Evolutionary conservation across 2,888 invertebrate genomes (phyloP).

Genomic region (Drosophila setosimentum): DNA sequence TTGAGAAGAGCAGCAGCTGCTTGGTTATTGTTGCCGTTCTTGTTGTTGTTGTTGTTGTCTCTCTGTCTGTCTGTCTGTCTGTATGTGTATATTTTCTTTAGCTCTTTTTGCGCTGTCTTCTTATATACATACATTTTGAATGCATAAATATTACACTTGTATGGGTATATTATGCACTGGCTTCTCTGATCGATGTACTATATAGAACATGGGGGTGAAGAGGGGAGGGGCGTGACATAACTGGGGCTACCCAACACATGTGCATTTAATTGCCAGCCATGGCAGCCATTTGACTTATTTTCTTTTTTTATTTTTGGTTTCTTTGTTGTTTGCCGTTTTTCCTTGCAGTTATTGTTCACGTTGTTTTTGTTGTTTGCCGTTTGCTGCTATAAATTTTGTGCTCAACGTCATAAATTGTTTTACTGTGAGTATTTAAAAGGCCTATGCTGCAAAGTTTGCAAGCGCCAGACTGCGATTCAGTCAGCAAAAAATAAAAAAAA

Average conservation of each 20-base stretch:
- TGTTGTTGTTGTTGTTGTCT: conserved; percentile 26
- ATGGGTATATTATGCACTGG: conserved; percentile 23
- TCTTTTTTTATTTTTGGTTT: background rate
- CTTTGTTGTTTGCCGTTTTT: conserved; percentile 16
- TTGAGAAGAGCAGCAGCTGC: conserved; percentile 54
- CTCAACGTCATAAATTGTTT: conserved; percentile 54
- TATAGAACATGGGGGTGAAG: background rate
- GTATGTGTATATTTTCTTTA: background rate
- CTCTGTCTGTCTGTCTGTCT: conserved; percentile 27
- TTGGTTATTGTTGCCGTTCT: conserved; percentile 19
- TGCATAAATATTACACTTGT: background rate
- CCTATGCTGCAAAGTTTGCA: conserved; percentile 41
- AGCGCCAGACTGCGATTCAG: conserved; percentile 28
- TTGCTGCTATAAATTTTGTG: conserved; percentile 44
- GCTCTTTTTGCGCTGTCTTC: conserved; percentile 22
- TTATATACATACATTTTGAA: background rate
- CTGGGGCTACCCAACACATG: conserved; percentile 29
- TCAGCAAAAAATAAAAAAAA: conserved; percentile 10
- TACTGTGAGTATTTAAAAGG: conserved; percentile 50
- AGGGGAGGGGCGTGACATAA: background rate
- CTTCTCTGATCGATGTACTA: conserved; percentile 20
- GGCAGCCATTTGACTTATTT: conserved; percentile 44
- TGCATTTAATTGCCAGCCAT: conserved; percentile 59
- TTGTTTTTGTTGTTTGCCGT: conserved; percentile 16
- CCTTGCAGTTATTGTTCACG: conserved; percentile 20